Conservation (phyloP, 2,797 vertebrate species). For the Rachycentron canadum region DNA sequence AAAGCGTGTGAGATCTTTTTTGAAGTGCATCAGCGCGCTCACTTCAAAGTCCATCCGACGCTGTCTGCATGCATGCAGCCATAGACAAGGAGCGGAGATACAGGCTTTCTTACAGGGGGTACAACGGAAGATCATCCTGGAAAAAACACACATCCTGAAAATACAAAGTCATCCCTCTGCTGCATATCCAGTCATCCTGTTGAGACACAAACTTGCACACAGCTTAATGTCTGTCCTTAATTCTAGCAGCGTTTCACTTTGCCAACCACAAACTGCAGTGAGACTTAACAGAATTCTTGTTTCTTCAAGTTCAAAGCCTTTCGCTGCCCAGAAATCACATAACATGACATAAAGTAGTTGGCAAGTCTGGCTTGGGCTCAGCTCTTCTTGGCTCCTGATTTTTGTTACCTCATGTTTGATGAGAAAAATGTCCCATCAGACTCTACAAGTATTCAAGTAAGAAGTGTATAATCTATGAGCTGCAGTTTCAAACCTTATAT, state of each 20-base stretch:
- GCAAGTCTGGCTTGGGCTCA: not conserved
- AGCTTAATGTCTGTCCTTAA: not conserved
- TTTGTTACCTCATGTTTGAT: not conserved
- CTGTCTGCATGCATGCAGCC: constrained; percentile 26
- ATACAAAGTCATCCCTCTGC: not conserved
- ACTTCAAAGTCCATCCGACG: constrained; percentile 64
- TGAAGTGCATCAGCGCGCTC: constrained; percentile 62
- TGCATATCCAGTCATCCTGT: not conserved
- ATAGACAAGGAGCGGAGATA: constrained; percentile 17
- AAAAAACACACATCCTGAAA: not conserved
- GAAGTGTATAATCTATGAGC: not conserved
- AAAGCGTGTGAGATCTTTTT: constrained; percentile 63
- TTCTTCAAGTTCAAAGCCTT: not conserved
- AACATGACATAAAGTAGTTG: constrained; percentile 6
- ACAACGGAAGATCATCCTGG: constrained; percentile 10
- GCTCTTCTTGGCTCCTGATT: not conserved
- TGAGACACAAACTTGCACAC: not conserved
- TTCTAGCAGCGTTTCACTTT: constrained; percentile 3
- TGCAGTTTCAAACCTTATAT: not conserved
- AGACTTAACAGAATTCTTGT: not conserved
- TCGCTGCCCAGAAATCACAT: not conserved
- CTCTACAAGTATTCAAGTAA: not conserved
- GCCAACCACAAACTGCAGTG: not conserved
- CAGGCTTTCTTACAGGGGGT: constrained; percentile 25
- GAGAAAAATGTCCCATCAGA: not conserved